phyloP scores from a whole-genome alignment of 2,888 invertebrate genomes.

The Amiota communis region DNA sequence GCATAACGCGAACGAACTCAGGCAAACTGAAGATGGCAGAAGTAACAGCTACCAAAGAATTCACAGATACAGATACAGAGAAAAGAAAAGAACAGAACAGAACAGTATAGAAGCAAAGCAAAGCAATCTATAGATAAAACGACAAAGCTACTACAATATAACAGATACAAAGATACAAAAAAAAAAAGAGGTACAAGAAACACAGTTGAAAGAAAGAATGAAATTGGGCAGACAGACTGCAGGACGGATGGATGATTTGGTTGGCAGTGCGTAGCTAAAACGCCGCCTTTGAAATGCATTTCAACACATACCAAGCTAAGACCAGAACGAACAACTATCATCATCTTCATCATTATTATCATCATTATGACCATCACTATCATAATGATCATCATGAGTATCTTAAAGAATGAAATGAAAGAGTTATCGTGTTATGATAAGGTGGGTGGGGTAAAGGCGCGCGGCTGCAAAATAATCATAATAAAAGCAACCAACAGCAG shows the following conservation, averaged over 20 bases:
- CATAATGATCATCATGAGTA: conserved; percentile 22
- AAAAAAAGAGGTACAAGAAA: conserved; percentile 7
- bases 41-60: no score
- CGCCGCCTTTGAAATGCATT: conserved; percentile 48
- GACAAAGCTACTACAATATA: conserved; percentile 24
- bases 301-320: conserved; percentile 25
- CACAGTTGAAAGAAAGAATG: conserved; percentile 3
- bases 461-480: conserved; percentile 50
- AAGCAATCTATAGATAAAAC: conserved; percentile 36
- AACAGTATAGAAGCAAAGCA: no score
- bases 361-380: conserved; percentile 44
- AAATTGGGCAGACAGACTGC: not conserved
- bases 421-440: conserved; percentile 25
- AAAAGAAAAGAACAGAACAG: no score
- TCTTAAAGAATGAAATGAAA: not conserved
- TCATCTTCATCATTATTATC: not conserved
- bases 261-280: conserved; percentile 51
- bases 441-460: conserved; percentile 21
- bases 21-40: no score
- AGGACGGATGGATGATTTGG: not conserved
- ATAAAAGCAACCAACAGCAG: conserved; percentile 50
- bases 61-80: not conserved
- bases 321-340: not conserved
- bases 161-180: conserved; percentile 40
- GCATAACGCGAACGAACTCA: conserved; percentile 22